phyloP scores from a whole-genome alignment of 2,888 invertebrate genomes.

The Bugula neritina region DNA sequence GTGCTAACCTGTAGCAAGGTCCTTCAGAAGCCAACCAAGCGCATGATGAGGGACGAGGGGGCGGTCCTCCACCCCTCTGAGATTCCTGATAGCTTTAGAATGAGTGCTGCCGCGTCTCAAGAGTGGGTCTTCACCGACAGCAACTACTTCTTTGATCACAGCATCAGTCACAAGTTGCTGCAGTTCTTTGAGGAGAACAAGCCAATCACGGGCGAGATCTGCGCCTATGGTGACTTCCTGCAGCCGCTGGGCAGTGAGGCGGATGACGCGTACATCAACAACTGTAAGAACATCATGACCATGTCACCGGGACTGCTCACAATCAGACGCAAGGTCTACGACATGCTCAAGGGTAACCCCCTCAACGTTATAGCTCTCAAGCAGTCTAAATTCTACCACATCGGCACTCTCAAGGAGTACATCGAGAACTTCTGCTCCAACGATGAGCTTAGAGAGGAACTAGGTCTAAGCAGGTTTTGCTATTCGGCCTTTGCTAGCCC shows the following conservation, averaged over 20 bases:
- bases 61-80: slow-evolving; percentile 42
- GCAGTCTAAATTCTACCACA: slow-evolving; percentile 54
- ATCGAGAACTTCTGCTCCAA: slow-evolving; percentile 44
- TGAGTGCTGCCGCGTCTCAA: slow-evolving; percentile 32
- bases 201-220: slow-evolving; percentile 53
- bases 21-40: slow-evolving; percentile 54
- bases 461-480: slow-evolving; percentile 39
- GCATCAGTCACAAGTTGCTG: slow-evolving; percentile 45
- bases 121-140: slow-evolving; percentile 55
- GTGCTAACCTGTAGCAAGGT: slow-evolving; percentile 49
- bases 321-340: slow-evolving; percentile 42
- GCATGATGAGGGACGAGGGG: slow-evolving; percentile 47
- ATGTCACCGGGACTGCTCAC: slow-evolving; percentile 38
- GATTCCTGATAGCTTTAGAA: slow-evolving; percentile 35
- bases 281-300: slow-evolving; percentile 42
- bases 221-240: slow-evolving; percentile 56
- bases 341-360: slow-evolving; percentile 40
- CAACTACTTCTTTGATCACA: slow-evolving; percentile 53
- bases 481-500: slow-evolving; percentile 33
- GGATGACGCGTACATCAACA: slow-evolving; percentile 41
- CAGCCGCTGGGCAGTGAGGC: slow-evolving; percentile 51
- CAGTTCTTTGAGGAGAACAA: slow-evolving; percentile 41
- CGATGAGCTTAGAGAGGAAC: slow-evolving; percentile 35
- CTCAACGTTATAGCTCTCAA: slow-evolving; percentile 49
- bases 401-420: slow-evolving; percentile 54